These are phyloP conservation scores for Regulus satrapa DNA, from an alignment of 2,113 vertebrate genomes.

Conservation along the genomic window DNA sequence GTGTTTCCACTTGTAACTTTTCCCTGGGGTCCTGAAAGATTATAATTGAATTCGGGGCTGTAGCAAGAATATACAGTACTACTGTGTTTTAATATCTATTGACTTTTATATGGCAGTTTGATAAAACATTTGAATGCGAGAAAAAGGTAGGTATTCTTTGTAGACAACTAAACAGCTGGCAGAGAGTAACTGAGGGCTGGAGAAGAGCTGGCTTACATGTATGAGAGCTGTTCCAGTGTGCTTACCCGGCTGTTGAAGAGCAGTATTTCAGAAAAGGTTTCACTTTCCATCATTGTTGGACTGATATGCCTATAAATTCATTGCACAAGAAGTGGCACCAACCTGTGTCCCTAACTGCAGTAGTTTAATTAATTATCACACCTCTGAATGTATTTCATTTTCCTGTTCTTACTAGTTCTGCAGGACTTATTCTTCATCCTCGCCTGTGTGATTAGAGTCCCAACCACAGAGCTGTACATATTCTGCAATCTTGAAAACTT, in stretches of 20 bases:
- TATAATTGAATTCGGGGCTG: constrained; percentile 37
- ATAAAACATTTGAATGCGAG: constrained; percentile 10
- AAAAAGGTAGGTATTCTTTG: constrained; percentile 24
- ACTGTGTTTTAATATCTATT: constrained; percentile 42
- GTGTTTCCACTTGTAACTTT: constrained; percentile 45
- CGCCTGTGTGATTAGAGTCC: background rate
- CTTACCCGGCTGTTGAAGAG: background rate
- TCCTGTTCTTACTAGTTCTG: background rate
- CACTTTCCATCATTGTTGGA: background rate
- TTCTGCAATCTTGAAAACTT: background rate
- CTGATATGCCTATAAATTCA: background rate
- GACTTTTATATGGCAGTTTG: constrained; percentile 22
- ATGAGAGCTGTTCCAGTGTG: background rate
- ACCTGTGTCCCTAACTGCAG: background rate
- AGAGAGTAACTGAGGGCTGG: background rate
- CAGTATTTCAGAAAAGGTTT: background rate
- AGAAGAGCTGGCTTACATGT: background rate
- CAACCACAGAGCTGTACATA: background rate
- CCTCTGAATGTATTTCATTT: background rate
- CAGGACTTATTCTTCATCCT: background rate
- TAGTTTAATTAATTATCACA: background rate
- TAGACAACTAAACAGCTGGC: constrained; percentile 12
- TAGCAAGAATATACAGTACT: constrained; percentile 19
- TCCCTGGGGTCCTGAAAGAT: constrained; percentile 31
- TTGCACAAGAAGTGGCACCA: background rate